Evolutionary conservation across 2,888 invertebrate species (phyloP).

Genomic region (Agrochola lota): DNA sequence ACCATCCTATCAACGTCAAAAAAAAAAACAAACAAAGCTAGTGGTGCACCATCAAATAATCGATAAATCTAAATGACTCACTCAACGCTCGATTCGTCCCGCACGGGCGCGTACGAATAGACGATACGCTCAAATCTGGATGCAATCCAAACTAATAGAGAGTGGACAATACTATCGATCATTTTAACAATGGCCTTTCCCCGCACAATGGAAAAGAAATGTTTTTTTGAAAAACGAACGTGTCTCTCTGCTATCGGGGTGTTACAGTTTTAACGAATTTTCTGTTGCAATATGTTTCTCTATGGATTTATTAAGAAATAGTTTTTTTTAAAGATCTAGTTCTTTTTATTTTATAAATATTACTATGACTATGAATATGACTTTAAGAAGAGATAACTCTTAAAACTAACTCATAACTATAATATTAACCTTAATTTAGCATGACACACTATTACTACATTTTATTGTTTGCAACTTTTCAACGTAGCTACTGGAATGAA

Average conservation of each 20-base stretch:
- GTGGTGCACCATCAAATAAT: conserved; percentile 70
- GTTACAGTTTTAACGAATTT: conserved; percentile 41
- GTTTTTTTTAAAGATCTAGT: not conserved
- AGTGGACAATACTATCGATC: conserved; percentile 80
- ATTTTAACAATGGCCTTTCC: conserved; percentile 73
- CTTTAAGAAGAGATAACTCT: not conserved
- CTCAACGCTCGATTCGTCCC: conserved; percentile 79
- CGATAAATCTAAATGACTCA: conserved; percentile 74
- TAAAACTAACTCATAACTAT: not conserved
- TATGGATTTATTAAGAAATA: not conserved
- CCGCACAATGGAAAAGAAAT: conserved; percentile 67
- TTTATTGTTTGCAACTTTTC: too few relatives aligned
- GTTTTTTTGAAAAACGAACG: conserved; percentile 62
- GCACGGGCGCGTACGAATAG: conserved; percentile 80
- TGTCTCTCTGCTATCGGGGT: conserved; percentile 46
- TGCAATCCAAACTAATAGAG: conserved; percentile 82
- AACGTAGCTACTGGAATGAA: not conserved
- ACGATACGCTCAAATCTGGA: conserved; percentile 74
- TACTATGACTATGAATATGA: not conserved
- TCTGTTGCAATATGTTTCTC: not conserved
- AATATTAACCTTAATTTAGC: not conserved
- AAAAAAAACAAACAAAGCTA: conserved; percentile 59
- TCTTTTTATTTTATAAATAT: too few relatives aligned
- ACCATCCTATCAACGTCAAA: not conserved
- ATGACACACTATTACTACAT: not conserved